phyloP scores from a whole-genome alignment of 2,888 invertebrate species.

The Entomobrya proxima region DNA sequence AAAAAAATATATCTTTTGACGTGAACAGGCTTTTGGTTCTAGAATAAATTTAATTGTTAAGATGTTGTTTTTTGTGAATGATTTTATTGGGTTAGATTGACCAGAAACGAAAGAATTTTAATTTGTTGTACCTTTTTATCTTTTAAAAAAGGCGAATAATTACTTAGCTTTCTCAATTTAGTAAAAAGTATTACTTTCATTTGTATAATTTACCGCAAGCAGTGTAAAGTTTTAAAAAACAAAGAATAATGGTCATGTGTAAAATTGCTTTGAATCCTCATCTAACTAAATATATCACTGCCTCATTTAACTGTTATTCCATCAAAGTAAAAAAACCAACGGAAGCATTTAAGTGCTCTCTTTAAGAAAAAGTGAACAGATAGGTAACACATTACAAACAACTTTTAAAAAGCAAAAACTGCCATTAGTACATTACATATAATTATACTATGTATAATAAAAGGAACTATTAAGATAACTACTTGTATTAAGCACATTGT shows the following conservation, averaged over 20 bases:
- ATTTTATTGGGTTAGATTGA: constrained; percentile 32
- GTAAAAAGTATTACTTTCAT: constrained; percentile 46
- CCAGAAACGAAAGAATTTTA: not conserved
- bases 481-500: constrained; percentile 35
- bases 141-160: constrained; percentile 19
- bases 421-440: constrained; percentile 54
- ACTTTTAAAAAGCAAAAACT: constrained; percentile 66
- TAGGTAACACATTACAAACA: constrained; percentile 38
- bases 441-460: constrained; percentile 15
- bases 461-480: not conserved
- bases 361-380: constrained; percentile 25
- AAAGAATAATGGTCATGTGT: not conserved
- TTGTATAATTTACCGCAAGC: constrained; percentile 27
- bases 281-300: constrained; percentile 23
- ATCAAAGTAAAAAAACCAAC: constrained; percentile 22
- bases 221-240: constrained; percentile 17
- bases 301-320: constrained; percentile 36
- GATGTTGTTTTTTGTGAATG: not conserved
- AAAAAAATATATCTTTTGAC: constrained; percentile 43
- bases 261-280: constrained; percentile 10
- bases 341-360: constrained; percentile 52
- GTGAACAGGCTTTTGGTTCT: constrained; percentile 55
- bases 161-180: constrained; percentile 26
- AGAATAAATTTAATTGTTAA: constrained; percentile 44
- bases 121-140: constrained; percentile 32